A percentile compares a stretch with the other conserved stretches of the same genome.
Conservation (phyloP, 30 jellyfish, hydroid and myxozoan species). For the Pelagia noctiluca region DNA sequence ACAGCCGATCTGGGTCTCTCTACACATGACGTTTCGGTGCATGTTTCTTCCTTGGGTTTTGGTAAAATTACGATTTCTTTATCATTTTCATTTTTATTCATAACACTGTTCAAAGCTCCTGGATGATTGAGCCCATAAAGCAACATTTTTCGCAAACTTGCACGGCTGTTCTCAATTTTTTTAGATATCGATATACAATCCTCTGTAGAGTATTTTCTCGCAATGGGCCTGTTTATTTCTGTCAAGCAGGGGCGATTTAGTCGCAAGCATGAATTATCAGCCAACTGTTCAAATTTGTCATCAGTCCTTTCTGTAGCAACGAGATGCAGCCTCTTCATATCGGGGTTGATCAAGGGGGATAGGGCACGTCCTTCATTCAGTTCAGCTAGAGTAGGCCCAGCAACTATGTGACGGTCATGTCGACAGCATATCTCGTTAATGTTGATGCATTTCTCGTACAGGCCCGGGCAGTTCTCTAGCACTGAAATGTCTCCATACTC, state of each 20-base stretch:
- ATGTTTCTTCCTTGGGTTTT: neutral
- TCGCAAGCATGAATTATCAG: neutral
- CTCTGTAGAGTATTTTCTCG: conserved; percentile 17
- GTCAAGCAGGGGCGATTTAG: conserved; percentile 42
- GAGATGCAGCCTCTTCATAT: conserved; percentile 82
- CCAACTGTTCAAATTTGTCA: conserved; percentile 46
- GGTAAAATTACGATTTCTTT: neutral
- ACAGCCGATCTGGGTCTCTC: conserved; percentile 3
- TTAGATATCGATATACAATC: conserved; percentile 37
- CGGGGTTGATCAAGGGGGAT: conserved; percentile 86
- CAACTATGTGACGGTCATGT: conserved; percentile 38
- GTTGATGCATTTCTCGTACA: conserved; percentile 76
- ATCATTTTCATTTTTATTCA: conserved; percentile 10
- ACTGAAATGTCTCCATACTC: conserved; percentile 80
- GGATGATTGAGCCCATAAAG: conserved; percentile 59
- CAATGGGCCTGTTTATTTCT: conserved; percentile 66
- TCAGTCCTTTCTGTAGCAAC: conserved; percentile 69
- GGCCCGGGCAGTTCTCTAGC: conserved; percentile 67
- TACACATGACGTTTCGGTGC: neutral
- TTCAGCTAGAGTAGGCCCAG: conserved; percentile 87
- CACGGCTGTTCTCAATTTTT: conserved; percentile 21
- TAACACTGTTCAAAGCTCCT: conserved; percentile 56
- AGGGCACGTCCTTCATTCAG: conserved; percentile 78
- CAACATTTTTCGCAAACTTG: conserved; percentile 62
- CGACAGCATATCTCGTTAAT: conserved; percentile 79